These are phyloP conservation scores for Anolis sagrei DNA, from an alignment of 2,113 vertebrate genomes.

Conservation along the genomic window DNA sequence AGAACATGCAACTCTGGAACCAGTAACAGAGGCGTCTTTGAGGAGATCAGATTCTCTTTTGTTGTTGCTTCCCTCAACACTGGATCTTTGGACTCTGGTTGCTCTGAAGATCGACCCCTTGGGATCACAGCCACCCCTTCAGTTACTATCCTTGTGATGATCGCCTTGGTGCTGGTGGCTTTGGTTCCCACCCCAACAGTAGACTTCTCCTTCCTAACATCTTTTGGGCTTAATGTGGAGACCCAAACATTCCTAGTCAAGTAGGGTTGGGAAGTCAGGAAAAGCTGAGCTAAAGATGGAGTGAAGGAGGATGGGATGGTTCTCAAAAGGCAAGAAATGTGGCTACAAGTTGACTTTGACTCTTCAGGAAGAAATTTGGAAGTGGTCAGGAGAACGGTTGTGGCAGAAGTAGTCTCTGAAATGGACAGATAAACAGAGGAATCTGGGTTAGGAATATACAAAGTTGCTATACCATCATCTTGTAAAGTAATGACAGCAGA, in stretches of 20 bases:
- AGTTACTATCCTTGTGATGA: accelerated
- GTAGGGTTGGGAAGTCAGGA: not conserved
- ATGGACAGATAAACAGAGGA: accelerated
- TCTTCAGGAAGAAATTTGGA: accelerated
- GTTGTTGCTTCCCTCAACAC: not conserved
- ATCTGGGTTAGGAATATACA: accelerated
- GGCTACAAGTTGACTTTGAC: not conserved
- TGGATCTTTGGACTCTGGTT: not conserved
- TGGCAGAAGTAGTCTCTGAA: not conserved
- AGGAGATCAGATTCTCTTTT: no score
- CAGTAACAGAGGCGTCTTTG: accelerated
- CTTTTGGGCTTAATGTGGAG: not conserved
- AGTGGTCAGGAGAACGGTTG: accelerated
- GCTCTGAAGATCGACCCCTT: accelerated
- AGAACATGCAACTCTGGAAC: accelerated
- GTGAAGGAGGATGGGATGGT: not conserved
- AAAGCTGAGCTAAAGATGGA: accelerated
- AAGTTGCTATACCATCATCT: not conserved
- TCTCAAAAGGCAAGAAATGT: not conserved
- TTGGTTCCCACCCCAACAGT: not conserved
- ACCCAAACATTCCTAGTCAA: not conserved
- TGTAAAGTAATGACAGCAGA: accelerated
- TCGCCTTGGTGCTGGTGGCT: not conserved
- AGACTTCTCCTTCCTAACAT: not conserved
- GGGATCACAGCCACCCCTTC: accelerated